Evolutionary conservation across 2,888 invertebrate species (phyloP).

Genomic region (Eristalis arbustorum): DNA sequence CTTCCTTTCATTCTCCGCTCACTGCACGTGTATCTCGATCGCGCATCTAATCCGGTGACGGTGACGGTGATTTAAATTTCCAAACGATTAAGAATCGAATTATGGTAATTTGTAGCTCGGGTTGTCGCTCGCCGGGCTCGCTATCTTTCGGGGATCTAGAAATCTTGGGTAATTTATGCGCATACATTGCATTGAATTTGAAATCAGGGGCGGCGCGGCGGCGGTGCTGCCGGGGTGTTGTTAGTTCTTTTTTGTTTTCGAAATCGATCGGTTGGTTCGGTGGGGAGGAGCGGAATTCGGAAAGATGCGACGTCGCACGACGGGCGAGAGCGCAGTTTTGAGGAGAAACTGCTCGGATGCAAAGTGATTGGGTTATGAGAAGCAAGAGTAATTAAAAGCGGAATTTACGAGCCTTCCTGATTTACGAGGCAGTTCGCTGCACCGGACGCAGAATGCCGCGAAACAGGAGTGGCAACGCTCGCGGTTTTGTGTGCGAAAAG

Average conservation of each 20-base stretch:
- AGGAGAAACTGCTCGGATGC: slow-evolving; percentile 15
- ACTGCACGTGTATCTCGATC: slow-evolving; percentile 40
- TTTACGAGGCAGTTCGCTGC: slow-evolving; percentile 8
- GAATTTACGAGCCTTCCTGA: slow-evolving; percentile 37
- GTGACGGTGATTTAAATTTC: slow-evolving; percentile 33
- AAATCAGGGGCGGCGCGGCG: neutral
- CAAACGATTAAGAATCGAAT: slow-evolving; percentile 59
- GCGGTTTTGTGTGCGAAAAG: neutral
- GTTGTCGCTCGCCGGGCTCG: slow-evolving; percentile 40
- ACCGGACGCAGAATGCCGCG: neutral
- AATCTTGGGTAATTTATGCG: slow-evolving; percentile 48
- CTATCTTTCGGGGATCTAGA: slow-evolving; percentile 20
- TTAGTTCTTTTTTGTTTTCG: neutral
- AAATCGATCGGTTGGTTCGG: slow-evolving; percentile 4
- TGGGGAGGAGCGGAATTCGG: neutral
- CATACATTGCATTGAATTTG: slow-evolving; percentile 39
- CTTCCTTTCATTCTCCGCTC: slow-evolving; percentile 20
- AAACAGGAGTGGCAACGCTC: neutral
- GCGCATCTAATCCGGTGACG: slow-evolving; percentile 43
- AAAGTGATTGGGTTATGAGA: slow-evolving; percentile 38
- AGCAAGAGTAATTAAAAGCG: slow-evolving; percentile 40
- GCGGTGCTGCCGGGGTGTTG: neutral
- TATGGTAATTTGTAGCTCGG: slow-evolving; percentile 58
- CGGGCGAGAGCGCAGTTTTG: neutral
- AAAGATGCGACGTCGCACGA: neutral